Base-by-base conservation (phyloP, 2,113 vertebrate genomes). In the Cygnus buccinator region DNA sequence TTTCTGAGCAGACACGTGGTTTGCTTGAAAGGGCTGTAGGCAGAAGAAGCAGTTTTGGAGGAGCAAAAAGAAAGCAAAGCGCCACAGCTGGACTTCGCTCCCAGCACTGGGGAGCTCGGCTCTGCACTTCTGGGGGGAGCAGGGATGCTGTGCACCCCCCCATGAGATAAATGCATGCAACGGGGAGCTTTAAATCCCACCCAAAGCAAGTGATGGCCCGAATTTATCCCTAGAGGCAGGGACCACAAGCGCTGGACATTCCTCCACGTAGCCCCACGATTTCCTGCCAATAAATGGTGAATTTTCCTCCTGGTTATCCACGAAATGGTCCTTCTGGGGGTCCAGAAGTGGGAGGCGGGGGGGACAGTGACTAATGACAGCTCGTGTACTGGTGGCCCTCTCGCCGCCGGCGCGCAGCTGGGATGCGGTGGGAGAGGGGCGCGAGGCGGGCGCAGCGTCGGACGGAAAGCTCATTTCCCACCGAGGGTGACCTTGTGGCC, bases 371-470 rank as follows among this genome's bases (percentile, higher is more conserved):
- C 18, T 18, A 18, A 1, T 1, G 28, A 43, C 54, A 46, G 67
- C 46, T 35, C 6, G 44, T 37, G 66, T 82, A 7, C 12, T 5
- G 0, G 0, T 5, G 22, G 37, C 21, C 23, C 11, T 54, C 31
- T 28, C 76, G 10, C 19, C 6, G 44, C 62, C 2, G 2, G 16
- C 1, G 1, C 33, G 26, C 10, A n/a, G 71, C 48, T 11, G 0
- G 43, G 78, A 9, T n/a, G 65, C 1, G 0, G 15, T 7, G 16
- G 71, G 35, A 70, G 41, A 66, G 52, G 74, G 43, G 44, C 5
- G 11, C 1, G 11, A 52, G 67, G 73, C 66, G 48, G 14, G 57
- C 57, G 82, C 15, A 44, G 73, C 57, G 23, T 26, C 28, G 5
- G n/a, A 23, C 7, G 33, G 12, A 35, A n/a, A 29, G 52, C 81